phyloP scores from a whole-genome alignment of 2,888 invertebrate genomes.

The Acanthococcus lagerstroemiae region DNA sequence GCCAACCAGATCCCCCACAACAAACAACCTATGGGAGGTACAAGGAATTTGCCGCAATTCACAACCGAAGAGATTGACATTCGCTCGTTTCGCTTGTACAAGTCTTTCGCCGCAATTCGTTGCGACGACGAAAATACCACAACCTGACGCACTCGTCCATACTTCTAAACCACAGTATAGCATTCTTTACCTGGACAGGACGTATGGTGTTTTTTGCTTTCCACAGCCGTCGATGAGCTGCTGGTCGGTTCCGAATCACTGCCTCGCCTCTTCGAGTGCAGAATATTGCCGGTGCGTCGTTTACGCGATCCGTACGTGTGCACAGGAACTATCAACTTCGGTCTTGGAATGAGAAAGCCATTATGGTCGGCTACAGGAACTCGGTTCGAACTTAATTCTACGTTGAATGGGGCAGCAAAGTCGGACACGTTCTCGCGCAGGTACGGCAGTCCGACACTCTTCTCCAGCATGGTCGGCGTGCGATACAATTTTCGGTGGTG shows the following conservation, averaged over 20 bases:
- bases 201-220: slow-evolving; percentile 38
- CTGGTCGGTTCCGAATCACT: slow-evolving; percentile 34
- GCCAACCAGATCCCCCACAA: too few species aligned
- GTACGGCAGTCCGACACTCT: slow-evolving; percentile 8
- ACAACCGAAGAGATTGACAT: neutral
- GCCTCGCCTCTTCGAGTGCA: slow-evolving; percentile 33
- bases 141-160: too few species aligned
- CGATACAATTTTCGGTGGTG: slow-evolving; percentile 14
- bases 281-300: slow-evolving; percentile 62
- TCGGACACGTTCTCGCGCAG: neutral
- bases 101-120: neutral
- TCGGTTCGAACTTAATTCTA: slow-evolving; percentile 10
- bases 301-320: slow-evolving; percentile 74
- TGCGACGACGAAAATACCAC: neutral
- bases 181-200: slow-evolving; percentile 39
- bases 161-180: neutral
- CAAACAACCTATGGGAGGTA: neutral
- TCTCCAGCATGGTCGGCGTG: slow-evolving; percentile 24
- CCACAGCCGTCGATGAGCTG: slow-evolving; percentile 22
- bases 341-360: slow-evolving; percentile 73
- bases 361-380: slow-evolving; percentile 11
- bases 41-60: neutral
- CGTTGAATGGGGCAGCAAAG: neutral
- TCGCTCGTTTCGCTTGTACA: neutral
- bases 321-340: slow-evolving; percentile 75